Conservation (phyloP, 2,888 invertebrate species). For the Thalpophila matura region DNA sequence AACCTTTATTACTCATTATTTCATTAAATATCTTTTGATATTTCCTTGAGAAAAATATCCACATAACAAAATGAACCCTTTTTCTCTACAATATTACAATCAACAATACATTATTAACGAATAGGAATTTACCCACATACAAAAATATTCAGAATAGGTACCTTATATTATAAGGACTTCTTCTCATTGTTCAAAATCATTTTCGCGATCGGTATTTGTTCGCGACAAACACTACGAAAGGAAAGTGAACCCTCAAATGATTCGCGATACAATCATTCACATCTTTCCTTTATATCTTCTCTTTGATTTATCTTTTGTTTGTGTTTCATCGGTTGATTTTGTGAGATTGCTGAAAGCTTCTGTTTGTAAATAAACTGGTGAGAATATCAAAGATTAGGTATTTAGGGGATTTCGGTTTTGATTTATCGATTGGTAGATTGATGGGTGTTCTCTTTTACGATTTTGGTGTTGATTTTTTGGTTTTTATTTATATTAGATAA, state of each 20-base stretch:
- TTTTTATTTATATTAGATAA: too few species aligned
- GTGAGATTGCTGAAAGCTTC: conserved; percentile 29
- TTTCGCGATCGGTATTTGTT: conserved; percentile 26
- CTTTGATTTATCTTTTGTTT: conserved; percentile 40
- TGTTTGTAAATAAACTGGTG: conserved; percentile 26
- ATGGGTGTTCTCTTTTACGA: too few species aligned
- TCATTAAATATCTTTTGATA: too few species aligned
- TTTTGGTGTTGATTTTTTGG: neutral
- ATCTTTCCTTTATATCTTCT: conserved; percentile 28
- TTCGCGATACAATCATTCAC: conserved; percentile 30
- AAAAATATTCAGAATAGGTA: too few species aligned
- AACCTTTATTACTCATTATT: too few species aligned
- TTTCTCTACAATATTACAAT: too few species aligned
- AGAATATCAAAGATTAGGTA: conserved; percentile 13
- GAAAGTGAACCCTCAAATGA: conserved; percentile 34
- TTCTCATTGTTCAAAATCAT: conserved; percentile 3
- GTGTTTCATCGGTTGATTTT: conserved; percentile 31
- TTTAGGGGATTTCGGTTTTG: neutral
- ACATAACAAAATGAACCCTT: too few species aligned
- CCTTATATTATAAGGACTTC: too few species aligned
- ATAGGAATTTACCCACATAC: too few species aligned
- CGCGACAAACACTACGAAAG: conserved; percentile 35
- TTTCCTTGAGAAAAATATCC: too few species aligned
- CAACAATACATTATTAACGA: too few species aligned
- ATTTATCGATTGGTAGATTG: neutral